Evolutionary conservation across 2,797 vertebrate species (phyloP).

Genomic region (Furcifer pardalis): DNA sequence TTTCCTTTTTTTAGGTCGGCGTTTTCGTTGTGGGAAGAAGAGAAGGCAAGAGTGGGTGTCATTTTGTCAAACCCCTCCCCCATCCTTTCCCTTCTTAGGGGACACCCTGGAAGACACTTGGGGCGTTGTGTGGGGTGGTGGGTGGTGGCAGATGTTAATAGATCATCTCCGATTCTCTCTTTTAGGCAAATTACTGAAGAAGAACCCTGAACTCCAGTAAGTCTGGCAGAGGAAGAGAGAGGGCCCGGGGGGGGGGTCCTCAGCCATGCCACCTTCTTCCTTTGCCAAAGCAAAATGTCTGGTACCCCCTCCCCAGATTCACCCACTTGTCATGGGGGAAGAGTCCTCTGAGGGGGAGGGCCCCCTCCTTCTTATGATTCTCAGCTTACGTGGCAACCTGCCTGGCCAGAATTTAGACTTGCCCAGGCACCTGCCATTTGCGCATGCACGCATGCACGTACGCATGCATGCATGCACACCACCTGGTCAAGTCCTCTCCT

Average conservation of each 20-base stretch:
- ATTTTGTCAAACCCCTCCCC: rapidly evolving
- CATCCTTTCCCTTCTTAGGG: background rate
- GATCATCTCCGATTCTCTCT: background rate
- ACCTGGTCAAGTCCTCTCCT: no score
- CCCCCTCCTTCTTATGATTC: background rate
- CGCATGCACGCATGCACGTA: no score
- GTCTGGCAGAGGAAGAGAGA: background rate
- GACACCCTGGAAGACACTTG: background rate
- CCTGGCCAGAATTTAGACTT: background rate
- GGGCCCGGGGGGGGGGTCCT: background rate
- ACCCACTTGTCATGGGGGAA: background rate
- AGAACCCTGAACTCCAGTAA: background rate
- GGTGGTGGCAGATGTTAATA: background rate
- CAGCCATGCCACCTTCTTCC: no score
- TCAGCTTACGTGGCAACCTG: background rate
- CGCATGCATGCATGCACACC: no score
- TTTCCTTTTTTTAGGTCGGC: conserved; percentile 63
- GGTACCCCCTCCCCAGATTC: background rate
- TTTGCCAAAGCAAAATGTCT: background rate
- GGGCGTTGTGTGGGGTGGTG: background rate
- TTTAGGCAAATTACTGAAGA: background rate
- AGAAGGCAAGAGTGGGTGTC: conserved; percentile 65
- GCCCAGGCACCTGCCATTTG: background rate
- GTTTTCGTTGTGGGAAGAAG: conserved; percentile 72
- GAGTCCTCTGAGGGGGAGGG: background rate